Conservation (phyloP, 2,888 invertebrate genomes). For the Myopa testacea region DNA sequence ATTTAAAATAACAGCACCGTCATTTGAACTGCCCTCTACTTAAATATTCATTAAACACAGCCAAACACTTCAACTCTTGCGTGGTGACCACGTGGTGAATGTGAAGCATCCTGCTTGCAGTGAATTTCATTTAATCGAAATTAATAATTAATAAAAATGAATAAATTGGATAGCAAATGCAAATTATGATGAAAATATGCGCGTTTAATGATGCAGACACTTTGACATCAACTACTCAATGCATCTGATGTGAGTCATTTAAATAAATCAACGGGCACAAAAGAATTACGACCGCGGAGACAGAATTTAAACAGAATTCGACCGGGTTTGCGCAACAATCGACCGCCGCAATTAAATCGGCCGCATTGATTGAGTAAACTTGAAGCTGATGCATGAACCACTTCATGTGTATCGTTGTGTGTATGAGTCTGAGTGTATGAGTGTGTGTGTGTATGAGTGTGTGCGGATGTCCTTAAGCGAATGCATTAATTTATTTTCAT, state of each 20-base stretch:
- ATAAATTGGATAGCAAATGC: neutral
- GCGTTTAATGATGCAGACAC: neutral
- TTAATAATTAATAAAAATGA: neutral
- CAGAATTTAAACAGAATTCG: neutral
- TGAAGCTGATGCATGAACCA: neutral
- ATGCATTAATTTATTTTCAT: slow-evolving; percentile 12
- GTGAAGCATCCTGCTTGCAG: too few relatives aligned
- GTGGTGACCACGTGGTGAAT: too few relatives aligned
- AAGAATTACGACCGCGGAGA: neutral
- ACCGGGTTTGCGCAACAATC: slow-evolving; percentile 1
- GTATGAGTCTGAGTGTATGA: neutral
- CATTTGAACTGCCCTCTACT: too few relatives aligned
- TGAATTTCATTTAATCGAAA: neutral
- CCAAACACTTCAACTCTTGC: too few relatives aligned
- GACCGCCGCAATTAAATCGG: slow-evolving; percentile 3
- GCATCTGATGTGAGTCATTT: neutral
- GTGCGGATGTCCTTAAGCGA: neutral
- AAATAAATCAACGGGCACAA: neutral
- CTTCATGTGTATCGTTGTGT: neutral
- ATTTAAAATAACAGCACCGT: too few relatives aligned
- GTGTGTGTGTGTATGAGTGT: neutral
- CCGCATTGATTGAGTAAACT: slow-evolving; percentile 15
- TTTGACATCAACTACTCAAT: neutral
- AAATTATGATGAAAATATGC: neutral
- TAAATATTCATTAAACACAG: too few relatives aligned